Conservation (phyloP, 2,797 vertebrate genomes). For the Garrulus glandarius region DNA sequence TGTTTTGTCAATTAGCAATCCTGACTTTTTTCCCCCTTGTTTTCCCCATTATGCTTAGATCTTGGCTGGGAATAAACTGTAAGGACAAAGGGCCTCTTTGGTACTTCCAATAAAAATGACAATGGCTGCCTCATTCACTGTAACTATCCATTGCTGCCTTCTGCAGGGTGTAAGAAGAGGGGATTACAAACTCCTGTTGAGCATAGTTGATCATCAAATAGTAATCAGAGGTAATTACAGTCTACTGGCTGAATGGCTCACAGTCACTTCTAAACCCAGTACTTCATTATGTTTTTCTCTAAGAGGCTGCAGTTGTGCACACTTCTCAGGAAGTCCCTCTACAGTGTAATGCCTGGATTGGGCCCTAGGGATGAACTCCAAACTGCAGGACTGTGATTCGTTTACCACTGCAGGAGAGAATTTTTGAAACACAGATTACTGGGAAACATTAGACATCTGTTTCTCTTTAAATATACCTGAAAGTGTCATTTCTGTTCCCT, state of each 20-base stretch:
- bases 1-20: not conserved
- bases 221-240: not conserved
- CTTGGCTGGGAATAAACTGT: not conserved
- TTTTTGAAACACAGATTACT: not conserved
- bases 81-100: not conserved
- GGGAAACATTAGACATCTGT: not conserved
- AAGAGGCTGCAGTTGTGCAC: not conserved
- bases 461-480: not conserved
- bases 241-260: not conserved
- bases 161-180: not conserved
- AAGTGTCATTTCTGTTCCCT: not conserved
- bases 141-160: not conserved
- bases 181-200: not conserved
- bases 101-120: not conserved
- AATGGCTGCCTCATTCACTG: not conserved
- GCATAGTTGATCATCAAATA: not conserved
- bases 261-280: not conserved
- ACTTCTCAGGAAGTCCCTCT: not conserved
- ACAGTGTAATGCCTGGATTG: not conserved
- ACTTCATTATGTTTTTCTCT: not conserved
- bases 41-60: not conserved
- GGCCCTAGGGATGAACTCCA: not conserved
- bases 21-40: not conserved
- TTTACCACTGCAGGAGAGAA: not conserved
- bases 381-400: not conserved